Percentiles rank a stretch among this genome's conserved stretches.
Evolutionary conservation across 2,888 invertebrate genomes (phyloP).

Genomic region (Temnothorax ravouxi): DNA sequence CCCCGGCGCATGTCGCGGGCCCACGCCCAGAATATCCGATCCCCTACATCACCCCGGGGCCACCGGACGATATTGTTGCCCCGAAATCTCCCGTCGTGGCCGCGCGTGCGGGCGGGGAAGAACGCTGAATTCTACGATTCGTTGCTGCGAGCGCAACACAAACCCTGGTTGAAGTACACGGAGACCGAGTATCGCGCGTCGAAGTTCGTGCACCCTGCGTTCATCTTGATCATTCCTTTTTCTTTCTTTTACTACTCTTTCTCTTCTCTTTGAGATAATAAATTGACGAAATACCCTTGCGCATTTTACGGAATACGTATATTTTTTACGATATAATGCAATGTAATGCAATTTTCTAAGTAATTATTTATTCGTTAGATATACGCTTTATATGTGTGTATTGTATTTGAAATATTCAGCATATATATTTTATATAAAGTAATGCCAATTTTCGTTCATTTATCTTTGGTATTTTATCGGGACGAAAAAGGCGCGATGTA

Average conservation of each 20-base stretch:
- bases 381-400: not conserved
- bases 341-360: not conserved
- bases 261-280: not conserved
- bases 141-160: conserved; percentile 65
- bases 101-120: conserved; percentile 45
- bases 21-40: conserved; percentile 82
- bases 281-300: conserved; percentile 5
- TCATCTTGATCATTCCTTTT: not conserved
- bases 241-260: not conserved
- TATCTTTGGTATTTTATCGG: not conserved
- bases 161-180: conserved; percentile 58
- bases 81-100: conserved; percentile 70
- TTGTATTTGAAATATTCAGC: not conserved
- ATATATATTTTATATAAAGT: not conserved
- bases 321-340: not conserved
- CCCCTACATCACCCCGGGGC: conserved; percentile 80
- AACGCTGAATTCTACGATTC: conserved; percentile 59
- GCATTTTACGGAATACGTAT: not conserved
- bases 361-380: not conserved
- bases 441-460: not conserved
- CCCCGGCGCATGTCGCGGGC: conserved; percentile 79
- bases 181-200: conserved; percentile 59
- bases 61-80: conserved; percentile 79
- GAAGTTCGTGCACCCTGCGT: conserved; percentile 39
- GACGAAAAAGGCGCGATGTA: not conserved